These are phyloP conservation scores for Melinaea marsaeus DNA, from an alignment of 2,888 invertebrate genomes.

Conservation along the genomic window DNA sequence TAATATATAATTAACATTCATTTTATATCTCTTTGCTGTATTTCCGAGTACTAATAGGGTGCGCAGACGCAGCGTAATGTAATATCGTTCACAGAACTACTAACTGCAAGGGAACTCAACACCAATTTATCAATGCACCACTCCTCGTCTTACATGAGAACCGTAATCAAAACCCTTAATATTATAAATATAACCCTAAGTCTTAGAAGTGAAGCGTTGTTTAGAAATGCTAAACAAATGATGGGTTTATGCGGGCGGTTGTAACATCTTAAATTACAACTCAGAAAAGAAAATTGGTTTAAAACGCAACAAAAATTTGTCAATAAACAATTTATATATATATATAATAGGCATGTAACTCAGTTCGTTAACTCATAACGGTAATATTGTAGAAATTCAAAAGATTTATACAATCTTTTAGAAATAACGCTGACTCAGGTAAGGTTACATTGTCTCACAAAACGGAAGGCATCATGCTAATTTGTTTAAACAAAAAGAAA, in stretches of 20 bases:
- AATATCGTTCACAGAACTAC: slow-evolving; percentile 39
- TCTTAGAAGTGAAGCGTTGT: slow-evolving; percentile 6
- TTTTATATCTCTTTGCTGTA: slow-evolving; percentile 22
- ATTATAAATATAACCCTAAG: background rate
- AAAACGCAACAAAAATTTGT: background rate
- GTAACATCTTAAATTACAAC: background rate
- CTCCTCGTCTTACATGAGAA: slow-evolving; percentile 12
- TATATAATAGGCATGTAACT: no score
- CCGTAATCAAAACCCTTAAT: background rate
- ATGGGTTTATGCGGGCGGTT: slow-evolving; percentile 3
- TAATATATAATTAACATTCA: background rate
- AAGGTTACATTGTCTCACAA: background rate
- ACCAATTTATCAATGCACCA: slow-evolving; percentile 27
- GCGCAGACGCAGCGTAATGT: slow-evolving; percentile 13
- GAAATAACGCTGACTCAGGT: no score
- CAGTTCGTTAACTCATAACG: no score
- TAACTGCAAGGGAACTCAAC: slow-evolving; percentile 36
- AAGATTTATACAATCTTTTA: no score
- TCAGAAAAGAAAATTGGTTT: background rate
- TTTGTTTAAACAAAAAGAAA: background rate
- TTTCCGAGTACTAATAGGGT: slow-evolving; percentile 37
- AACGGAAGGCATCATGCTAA: background rate
- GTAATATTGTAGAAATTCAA: no score
- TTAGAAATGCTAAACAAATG: slow-evolving; percentile 1
- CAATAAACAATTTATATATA: no score